Conservation (phyloP, 2,888 invertebrate species). For the Prosopocoilus inquinatus region DNA sequence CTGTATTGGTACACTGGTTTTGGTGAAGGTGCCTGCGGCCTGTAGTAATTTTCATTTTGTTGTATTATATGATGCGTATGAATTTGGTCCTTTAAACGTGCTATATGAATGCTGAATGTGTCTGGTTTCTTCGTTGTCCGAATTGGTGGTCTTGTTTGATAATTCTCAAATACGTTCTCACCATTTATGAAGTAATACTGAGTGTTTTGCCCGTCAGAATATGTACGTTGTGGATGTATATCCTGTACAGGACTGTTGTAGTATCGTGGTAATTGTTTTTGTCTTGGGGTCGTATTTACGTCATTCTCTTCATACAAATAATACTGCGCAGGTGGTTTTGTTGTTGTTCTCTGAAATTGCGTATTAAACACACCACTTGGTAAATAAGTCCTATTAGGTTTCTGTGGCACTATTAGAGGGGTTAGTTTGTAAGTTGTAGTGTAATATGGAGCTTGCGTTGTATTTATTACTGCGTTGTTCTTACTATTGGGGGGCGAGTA, state of each 20-base stretch:
- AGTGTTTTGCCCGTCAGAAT: constrained; percentile 28
- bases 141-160: constrained; percentile 35
- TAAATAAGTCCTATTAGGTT: not conserved
- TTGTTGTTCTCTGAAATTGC: not conserved
- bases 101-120: constrained; percentile 64
- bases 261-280: constrained; percentile 17
- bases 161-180: constrained; percentile 25
- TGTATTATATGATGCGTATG: constrained; percentile 59
- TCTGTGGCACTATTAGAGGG: constrained; percentile 3
- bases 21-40: constrained; percentile 11
- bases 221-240: constrained; percentile 25
- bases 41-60: constrained; percentile 33
- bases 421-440: constrained; percentile 53
- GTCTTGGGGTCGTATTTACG: constrained; percentile 24
- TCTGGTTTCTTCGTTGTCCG: constrained; percentile 49
- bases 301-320: constrained; percentile 65
- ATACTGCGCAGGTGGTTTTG: constrained; percentile 57
- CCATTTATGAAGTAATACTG: constrained; percentile 42
- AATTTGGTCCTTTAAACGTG: constrained; percentile 64
- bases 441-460: constrained; percentile 64
- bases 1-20: constrained; percentile 73
- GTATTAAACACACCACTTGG: not conserved
- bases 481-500: constrained; percentile 54
- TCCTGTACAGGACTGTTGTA: constrained; percentile 5
- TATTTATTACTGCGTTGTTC: constrained; percentile 50